phyloP scores from a whole-genome alignment of 1,140 invertebrate genomes.

The Zophobas morio region DNA sequence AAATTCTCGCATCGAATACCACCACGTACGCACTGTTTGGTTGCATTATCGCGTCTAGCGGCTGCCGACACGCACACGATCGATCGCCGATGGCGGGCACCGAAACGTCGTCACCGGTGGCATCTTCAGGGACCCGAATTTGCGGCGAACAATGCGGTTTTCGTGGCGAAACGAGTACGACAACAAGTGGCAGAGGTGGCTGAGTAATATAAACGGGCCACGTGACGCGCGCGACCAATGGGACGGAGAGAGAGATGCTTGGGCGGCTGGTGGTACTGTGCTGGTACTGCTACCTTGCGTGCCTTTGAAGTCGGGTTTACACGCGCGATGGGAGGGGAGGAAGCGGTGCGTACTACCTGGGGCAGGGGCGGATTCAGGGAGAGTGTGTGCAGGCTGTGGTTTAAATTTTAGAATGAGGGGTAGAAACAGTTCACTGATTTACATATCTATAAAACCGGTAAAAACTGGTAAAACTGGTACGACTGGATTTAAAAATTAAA shows the following conservation, averaged over 20 bases:
- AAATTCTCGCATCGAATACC: not conserved
- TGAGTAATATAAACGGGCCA: slow-evolving; percentile 2
- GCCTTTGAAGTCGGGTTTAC: slow-evolving; percentile 27
- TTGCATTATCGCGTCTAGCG: not conserved
- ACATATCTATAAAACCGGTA: no score
- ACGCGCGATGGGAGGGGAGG: slow-evolving; percentile 5
- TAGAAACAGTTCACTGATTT: no score
- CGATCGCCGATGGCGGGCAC: not conserved
- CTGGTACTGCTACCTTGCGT: not conserved
- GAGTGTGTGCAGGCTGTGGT: no score
- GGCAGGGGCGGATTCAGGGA: slow-evolving; percentile 9
- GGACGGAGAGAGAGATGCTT: not conserved
- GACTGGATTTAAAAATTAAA: no score
- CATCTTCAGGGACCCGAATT: not conserved
- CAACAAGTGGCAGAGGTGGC: slow-evolving; percentile 9
- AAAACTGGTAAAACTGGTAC: no score
- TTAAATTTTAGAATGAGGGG: no score
- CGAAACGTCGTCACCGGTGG: not conserved
- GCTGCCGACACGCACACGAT: not conserved
- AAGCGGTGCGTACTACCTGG: slow-evolving; percentile 31
- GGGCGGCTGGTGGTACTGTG: slow-evolving; percentile 11
- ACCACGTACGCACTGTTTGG: not conserved
- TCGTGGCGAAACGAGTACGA: not conserved
- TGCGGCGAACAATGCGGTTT: slow-evolving; percentile 1
- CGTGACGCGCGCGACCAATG: slow-evolving; percentile 4